Evolutionary conservation across 2,888 invertebrate species (phyloP).

Genomic region (Polyommatus icarus): DNA sequence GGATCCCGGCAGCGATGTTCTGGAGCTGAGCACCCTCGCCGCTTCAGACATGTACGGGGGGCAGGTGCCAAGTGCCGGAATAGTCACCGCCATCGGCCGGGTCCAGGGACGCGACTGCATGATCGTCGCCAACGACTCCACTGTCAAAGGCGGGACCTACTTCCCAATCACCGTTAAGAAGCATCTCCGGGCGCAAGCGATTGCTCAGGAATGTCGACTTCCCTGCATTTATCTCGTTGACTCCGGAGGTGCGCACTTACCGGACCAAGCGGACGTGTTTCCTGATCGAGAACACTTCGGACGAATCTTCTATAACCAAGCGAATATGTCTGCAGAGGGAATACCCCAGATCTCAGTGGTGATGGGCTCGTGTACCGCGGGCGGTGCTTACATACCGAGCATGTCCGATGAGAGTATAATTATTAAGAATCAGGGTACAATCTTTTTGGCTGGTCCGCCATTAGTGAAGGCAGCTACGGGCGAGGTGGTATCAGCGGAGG

Average conservation of each 20-base stretch:
- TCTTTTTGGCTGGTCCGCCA: slow-evolving; percentile 98
- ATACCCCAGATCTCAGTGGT: slow-evolving; percentile 97
- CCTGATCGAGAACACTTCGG: slow-evolving; percentile 98
- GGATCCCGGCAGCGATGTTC: slow-evolving; percentile 86
- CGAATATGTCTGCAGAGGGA: slow-evolving; percentile 93
- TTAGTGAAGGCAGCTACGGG: slow-evolving; percentile 98
- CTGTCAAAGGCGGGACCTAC: slow-evolving; percentile 98
- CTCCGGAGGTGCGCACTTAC: slow-evolving; percentile 98
- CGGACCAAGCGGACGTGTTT: slow-evolving; percentile 96
- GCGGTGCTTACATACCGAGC: slow-evolving; percentile 98
- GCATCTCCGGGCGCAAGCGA: slow-evolving; percentile 96
- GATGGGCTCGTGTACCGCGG: slow-evolving; percentile 98
- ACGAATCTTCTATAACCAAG: slow-evolving; percentile 97
- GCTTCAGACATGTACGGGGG: slow-evolving; percentile 72
- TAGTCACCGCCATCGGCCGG: slow-evolving; percentile 75
- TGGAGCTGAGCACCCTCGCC: slow-evolving; percentile 74
- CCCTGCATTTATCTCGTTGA: slow-evolving; percentile 99
- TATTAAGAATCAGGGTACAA: slow-evolving; percentile 96
- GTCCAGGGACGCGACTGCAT: slow-evolving; percentile 81
- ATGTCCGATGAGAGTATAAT: slow-evolving; percentile 99
- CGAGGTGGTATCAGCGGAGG: slow-evolving; percentile 92
- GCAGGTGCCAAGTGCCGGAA: slow-evolving; percentile 74
- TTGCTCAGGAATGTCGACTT: slow-evolving; percentile 93
- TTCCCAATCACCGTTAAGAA: slow-evolving; percentile 99
- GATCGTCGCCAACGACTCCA: slow-evolving; percentile 98